phyloP scores from a whole-genome alignment of 2,797 vertebrate species.

The Pterois miles region DNA sequence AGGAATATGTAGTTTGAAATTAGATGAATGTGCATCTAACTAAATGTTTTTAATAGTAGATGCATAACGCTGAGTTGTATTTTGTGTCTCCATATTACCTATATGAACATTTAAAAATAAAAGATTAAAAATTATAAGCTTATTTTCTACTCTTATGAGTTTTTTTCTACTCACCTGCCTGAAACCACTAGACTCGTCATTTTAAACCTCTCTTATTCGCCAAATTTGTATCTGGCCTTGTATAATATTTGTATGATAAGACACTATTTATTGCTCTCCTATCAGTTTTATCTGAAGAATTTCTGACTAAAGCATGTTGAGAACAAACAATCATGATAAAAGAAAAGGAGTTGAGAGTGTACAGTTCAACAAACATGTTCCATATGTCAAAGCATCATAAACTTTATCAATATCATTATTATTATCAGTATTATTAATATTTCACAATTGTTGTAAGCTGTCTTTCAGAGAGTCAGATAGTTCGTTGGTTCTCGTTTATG shows the following conservation, averaged over 20 bases:
- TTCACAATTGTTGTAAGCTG: background rate
- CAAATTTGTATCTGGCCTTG: background rate
- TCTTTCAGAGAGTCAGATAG: background rate
- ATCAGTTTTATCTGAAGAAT: constrained; percentile 37
- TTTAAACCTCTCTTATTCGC: constrained; percentile 1
- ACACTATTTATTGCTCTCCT: constrained; percentile 23
- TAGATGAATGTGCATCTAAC: constrained; percentile 50
- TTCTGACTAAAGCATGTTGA: background rate
- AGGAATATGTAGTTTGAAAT: constrained; percentile 59
- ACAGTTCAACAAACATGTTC: constrained; percentile 7
- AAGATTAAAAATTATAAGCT: background rate
- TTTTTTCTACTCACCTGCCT: background rate
- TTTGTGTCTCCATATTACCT: background rate
- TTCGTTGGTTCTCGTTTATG: background rate
- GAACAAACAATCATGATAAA: background rate
- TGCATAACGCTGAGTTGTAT: constrained; percentile 12
- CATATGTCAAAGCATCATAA: constrained; percentile 6
- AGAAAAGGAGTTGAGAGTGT: background rate
- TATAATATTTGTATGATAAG: background rate
- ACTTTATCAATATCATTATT: background rate
- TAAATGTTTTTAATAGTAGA: constrained; percentile 21
- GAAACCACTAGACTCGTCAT: background rate
- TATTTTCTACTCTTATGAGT: too few species aligned
- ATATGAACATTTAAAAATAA: constrained; percentile 1
- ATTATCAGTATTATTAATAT: background rate